Base-by-base conservation (phyloP, 2,888 invertebrate genomes). In the Drosophila monieri region DNA sequence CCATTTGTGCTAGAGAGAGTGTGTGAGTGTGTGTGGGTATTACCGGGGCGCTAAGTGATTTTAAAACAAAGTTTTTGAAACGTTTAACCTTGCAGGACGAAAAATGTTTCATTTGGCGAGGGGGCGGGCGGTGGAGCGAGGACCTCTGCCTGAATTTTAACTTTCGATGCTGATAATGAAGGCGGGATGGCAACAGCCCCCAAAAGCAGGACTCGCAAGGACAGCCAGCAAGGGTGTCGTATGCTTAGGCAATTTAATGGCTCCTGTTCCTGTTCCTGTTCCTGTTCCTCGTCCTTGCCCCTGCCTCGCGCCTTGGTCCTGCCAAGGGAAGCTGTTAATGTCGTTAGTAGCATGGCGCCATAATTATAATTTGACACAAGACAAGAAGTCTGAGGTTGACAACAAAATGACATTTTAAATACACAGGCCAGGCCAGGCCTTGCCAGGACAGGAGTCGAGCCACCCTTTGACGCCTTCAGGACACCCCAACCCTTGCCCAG, bases 311-410 rank as follows among this genome's bases (percentile, higher is more conserved):
- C 21, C 21, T 23, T 23, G 21, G 27, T 27, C 27, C 27, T 27
- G 18, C 15, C 12, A 18, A 30, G 21, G 49, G 55, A 53, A 46
- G 68, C 64, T 64, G 78, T 65, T 83, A 80, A 88, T 85, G 80
- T 79, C 81, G 86, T 85, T 78, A 78, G 75, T 81, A 78, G 81
- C 73, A 79, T 80, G 76, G 77, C 77, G 78, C 78, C 81, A 78
- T 85, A 84, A 80, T 85, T 80, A 88, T 88, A 88, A 88, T 88
- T 88, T 88, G 89, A 89, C 88, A 80, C 78, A 83, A 89, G 81
- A 89, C 88, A 88, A 87, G 88, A 89, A 89, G 88, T 88, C 88
- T 89, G 88, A 88, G 88, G 86, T 86, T 88, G 88, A 88, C 88
- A 88, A 86, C 86, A 88, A 85, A 88, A 88, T 89, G 89, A 87